Base-by-base conservation (phyloP, 2,113 vertebrate species). In the Pseudorhombus dupliciocellatus region DNA sequence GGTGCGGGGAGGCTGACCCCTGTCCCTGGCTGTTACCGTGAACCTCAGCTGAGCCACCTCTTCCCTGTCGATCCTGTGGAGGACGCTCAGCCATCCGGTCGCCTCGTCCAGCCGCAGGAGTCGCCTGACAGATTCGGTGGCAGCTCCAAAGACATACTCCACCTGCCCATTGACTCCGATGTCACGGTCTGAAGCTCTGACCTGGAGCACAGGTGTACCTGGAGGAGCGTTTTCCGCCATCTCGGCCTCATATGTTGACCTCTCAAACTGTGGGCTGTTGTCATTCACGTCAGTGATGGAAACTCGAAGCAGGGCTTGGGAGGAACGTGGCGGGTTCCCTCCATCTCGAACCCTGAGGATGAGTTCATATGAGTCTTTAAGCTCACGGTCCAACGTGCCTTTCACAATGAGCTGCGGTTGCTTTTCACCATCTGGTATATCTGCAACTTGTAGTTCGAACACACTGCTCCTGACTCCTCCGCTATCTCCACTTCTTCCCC, bases 341-440 rank as follows among this genome's bases (percentile, higher is more conserved):
- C 97, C 97, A 53, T 99, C 97, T 57, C 96, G 87, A 58, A 98
- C 97, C 18, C 95, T 91, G 25, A 99, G 95, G 77, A 95, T 93
- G 46, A 98, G 93, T 77, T 98, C 97, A 5, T 98, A 99, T 0
- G 97, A 96, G 90, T 99, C 97, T 5, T 96, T 85, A 52, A 93
- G 95, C 80, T 99, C 97, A 0, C 97, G 93, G 53, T 98, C 97
- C 91, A 98, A 88, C 0, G 96, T 94, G 63, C 97, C 97, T 85
- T 98, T 98, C 48, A 99, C 96, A n/a, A 99, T 98, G 73, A 99
- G 94, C 91, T 98, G 97, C 4, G 97, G 97, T 60, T 98, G 97
- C 70, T 98, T 99, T 81, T 98, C 96, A 11, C 97, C 97, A 77
- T 98, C 97, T 48, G 96, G 95, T 46, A 97, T 97, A 74, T 98